A percentile compares a stretch with the other conserved stretches of the same genome.
These are phyloP conservation scores for Pseudococcus jackbeardsleyi DNA, from an alignment of 2,888 invertebrate species.

Conservation along the genomic window DNA sequence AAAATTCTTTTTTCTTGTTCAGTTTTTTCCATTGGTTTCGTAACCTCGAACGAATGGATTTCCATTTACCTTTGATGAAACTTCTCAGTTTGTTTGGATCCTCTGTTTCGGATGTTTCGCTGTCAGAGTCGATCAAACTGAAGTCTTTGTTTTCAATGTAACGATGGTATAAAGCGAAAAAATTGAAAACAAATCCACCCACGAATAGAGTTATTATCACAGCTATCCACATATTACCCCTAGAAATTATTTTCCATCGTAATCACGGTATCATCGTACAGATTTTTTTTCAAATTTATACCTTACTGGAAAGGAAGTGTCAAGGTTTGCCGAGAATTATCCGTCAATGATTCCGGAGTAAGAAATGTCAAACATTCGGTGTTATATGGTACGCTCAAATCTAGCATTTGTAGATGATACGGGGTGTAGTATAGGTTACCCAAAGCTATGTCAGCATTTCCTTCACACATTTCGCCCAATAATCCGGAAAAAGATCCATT, in stretches of 20 bases:
- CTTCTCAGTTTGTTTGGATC: neutral
- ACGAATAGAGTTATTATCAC: slow-evolving; percentile 78
- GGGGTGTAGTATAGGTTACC: slow-evolving; percentile 84
- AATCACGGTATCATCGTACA: neutral
- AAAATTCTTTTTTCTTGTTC: slow-evolving; percentile 32
- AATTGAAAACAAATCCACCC: slow-evolving; percentile 78
- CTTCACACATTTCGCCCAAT: slow-evolving; percentile 77
- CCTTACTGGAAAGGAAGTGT: slow-evolving; percentile 83
- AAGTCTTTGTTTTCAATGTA: slow-evolving; percentile 65
- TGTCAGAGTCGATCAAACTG: slow-evolving; percentile 4
- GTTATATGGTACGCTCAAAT: slow-evolving; percentile 84
- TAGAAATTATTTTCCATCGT: slow-evolving; percentile 69
- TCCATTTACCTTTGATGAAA: neutral
- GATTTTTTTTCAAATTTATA: neutral
- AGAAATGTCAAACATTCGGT: slow-evolving; percentile 87
- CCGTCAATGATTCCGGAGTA: slow-evolving; percentile 83
- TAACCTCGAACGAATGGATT: neutral
- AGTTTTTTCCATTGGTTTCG: slow-evolving; percentile 9
- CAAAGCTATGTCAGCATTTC: slow-evolving; percentile 80
- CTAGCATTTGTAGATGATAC: slow-evolving; percentile 78
- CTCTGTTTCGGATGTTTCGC: neutral
- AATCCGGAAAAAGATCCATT: slow-evolving; percentile 81
- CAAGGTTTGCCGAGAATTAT: slow-evolving; percentile 88
- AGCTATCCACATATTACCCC: slow-evolving; percentile 81
- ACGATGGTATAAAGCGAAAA: slow-evolving; percentile 75